Evolutionary conservation across 1,140 invertebrate species (phyloP), one percentile per base, ranked within the genome.

Genomic region (Halesus radiatus): DNA sequence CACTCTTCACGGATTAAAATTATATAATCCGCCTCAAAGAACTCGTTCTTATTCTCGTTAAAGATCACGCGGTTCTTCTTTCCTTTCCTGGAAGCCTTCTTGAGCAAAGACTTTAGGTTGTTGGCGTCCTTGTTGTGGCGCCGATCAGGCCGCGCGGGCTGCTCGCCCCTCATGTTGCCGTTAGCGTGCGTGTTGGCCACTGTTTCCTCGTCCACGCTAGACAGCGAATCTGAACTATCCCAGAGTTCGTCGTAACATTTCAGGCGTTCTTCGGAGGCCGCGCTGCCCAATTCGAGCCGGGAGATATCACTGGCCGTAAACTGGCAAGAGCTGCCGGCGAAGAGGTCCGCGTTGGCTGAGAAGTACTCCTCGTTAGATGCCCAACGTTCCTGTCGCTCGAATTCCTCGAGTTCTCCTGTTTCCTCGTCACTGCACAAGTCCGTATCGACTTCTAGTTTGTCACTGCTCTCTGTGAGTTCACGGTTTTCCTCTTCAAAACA

Each of bases 11-110:
- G 92, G 64, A 96, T 95, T 23, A 96, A 88, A 84, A 96, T 96
- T 81, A 96, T 96, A 84, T 96, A 96, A 88, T 96, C 95, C 1
- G 95, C 95, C 76, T 96, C 95, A 86, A 96, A 96, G 87, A 95
- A 96, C 87, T 95, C 94, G 88, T 96, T 96, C 22, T 94, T 91
- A 80, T 93, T 94, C 88, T 96, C 95, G 85, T 96, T 94, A 84
- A 96, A 96, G 13, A 95, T 92, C 0, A 96, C 95, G n/a, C 95
- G 92, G 86, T 94, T 92, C 85, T 95, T 94, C 85, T 89, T 89
- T 18, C 87, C 87, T 50, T 83, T 83, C 20, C 64, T 20, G 3
- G 81, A 76, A 22, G 58, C 64, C 79, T 89, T 89, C 86, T 90
- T 89, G 29, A 89, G 88, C 81, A 88, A 88, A 10, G 89, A 90